Evolutionary conservation across 2,113 vertebrate genomes (phyloP).

Genomic region (Lasiurus borealis): DNA sequence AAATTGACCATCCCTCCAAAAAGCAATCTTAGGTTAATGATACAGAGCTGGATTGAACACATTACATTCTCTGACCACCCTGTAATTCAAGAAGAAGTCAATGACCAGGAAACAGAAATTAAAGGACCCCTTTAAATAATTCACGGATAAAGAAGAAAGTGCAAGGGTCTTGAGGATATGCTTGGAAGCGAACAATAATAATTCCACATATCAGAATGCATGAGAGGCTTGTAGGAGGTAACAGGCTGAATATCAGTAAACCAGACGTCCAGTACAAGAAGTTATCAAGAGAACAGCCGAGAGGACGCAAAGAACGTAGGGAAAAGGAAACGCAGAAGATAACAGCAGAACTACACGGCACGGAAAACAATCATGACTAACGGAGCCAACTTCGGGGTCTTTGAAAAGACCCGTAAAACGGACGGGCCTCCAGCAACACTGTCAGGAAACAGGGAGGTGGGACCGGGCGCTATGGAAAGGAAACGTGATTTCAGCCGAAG

Average conservation of each 20-base stretch:
- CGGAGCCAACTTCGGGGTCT: not conserved
- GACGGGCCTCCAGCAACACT: not conserved
- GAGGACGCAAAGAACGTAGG: not conserved
- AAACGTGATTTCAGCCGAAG: not conserved
- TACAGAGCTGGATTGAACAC: not conserved
- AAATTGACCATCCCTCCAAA: not conserved
- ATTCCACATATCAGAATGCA: not conserved
- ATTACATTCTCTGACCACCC: not conserved
- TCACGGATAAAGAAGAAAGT: not conserved
- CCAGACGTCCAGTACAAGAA: not conserved
- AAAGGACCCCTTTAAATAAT: not conserved
- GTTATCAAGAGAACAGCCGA: not conserved
- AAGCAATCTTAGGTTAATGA: not conserved
- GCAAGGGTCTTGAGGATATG: not conserved
- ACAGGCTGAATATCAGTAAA: not conserved
- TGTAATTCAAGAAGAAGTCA: constrained; percentile 7
- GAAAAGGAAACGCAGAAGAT: not conserved
- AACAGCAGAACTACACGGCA: not conserved
- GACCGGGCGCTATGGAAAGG: not conserved
- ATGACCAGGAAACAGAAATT: not conserved
- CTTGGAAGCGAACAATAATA: not conserved
- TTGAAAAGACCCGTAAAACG: not conserved
- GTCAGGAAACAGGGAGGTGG: not conserved
- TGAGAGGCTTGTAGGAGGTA: not conserved
- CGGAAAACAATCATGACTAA: not conserved